These are phyloP conservation scores for Microctenopoma lineatum DNA, from an alignment of 2,797 vertebrate genomes.

Conservation along the genomic window DNA sequence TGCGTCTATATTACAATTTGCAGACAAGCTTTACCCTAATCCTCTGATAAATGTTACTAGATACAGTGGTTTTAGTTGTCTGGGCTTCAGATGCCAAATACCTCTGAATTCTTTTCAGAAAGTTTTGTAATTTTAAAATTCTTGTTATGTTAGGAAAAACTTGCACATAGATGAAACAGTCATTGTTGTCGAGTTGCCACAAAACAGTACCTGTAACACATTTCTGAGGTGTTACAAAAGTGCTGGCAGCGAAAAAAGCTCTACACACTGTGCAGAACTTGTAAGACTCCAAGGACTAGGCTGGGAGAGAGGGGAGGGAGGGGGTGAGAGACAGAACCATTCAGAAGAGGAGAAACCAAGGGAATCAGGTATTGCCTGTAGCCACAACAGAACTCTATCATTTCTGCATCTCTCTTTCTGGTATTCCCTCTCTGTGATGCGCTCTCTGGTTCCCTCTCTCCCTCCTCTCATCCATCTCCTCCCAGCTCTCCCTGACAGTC, in stretches of 20 bases:
- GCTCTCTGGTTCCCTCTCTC: constrained; percentile 48
- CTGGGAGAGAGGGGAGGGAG: background rate
- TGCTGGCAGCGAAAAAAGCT: constrained; percentile 1
- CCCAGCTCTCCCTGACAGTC: constrained; percentile 69
- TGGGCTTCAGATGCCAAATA: background rate
- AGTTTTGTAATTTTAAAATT: background rate
- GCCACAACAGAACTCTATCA: constrained; percentile 62
- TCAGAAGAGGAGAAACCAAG: constrained; percentile 41
- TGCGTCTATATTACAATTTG: too few species aligned
- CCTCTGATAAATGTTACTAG: too few species aligned
- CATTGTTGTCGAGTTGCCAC: background rate
- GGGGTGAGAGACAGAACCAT: constrained; percentile 31
- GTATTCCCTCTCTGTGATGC: constrained; percentile 44
- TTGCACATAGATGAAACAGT: background rate
- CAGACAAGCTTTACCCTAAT: too few species aligned
- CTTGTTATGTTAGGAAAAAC: background rate
- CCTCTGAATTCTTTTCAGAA: background rate
- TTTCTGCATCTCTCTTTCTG: constrained; percentile 55
- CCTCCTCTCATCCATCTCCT: constrained; percentile 71
- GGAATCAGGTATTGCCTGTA: constrained; percentile 52
- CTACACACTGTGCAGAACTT: constrained; percentile 11
- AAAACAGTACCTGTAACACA: background rate
- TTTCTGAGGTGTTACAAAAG: background rate
- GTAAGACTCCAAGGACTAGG: constrained; percentile 8
- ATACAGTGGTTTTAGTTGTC: background rate